These are phyloP conservation scores for Villa cingulata DNA, from an alignment of 2,888 invertebrate species.

Conservation along the genomic window DNA sequence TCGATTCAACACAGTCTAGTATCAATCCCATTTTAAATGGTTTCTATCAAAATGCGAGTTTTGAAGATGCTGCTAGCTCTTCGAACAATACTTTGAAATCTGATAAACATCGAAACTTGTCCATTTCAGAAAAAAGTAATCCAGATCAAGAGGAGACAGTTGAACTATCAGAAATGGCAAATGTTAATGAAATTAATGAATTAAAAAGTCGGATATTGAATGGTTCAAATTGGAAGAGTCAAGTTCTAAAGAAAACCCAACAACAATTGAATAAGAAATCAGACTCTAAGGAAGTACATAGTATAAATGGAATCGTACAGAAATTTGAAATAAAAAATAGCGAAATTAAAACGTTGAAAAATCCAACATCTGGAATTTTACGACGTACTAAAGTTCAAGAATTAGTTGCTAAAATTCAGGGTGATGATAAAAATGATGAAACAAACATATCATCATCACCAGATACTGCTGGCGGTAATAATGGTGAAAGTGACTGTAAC, in stretches of 20 bases:
- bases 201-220: constrained; percentile 15
- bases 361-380: constrained; percentile 20
- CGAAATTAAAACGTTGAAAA: constrained; percentile 19
- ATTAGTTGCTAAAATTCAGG: constrained; percentile 24
- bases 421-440: constrained; percentile 7
- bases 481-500: not conserved
- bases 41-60: constrained; percentile 18
- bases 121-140: constrained; percentile 3
- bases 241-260: constrained; percentile 12
- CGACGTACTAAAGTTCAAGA: constrained; percentile 24
- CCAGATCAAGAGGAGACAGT: constrained; percentile 10
- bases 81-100: constrained; percentile 17
- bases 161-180: constrained; percentile 18
- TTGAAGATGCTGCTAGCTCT: constrained; percentile 17
- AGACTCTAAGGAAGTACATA: constrained; percentile 7
- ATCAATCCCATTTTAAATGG: constrained; percentile 7
- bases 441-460: constrained; percentile 13
- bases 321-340: constrained; percentile 20
- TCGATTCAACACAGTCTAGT: not conserved
- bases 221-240: constrained; percentile 16
- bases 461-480: constrained; percentile 6
- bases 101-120: constrained; percentile 9
- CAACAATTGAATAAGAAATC: constrained; percentile 4
- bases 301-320: constrained; percentile 12
- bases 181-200: constrained; percentile 15